Percentiles rank a stretch among this genome's conserved stretches.
These are phyloP conservation scores for Capricornis sumatraensis DNA, from an alignment of 2,113 vertebrate species.

Conservation along the genomic window DNA sequence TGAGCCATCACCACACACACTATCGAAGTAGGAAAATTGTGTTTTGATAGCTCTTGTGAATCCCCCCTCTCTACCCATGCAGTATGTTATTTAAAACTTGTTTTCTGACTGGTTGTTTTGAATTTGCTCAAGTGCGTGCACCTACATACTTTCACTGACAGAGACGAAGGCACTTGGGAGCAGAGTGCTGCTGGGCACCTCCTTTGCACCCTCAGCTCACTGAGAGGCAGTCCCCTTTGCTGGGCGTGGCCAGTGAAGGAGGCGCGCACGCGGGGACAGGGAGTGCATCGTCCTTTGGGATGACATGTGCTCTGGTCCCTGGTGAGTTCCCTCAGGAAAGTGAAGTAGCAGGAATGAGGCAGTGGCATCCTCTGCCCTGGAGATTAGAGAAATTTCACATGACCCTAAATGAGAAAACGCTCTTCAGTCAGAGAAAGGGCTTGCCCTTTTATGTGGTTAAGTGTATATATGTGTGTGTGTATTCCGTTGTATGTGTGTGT, in stretches of 20 bases:
- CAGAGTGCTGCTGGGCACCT: background rate
- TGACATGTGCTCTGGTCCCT: background rate
- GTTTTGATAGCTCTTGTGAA: background rate
- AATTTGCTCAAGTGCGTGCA: background rate
- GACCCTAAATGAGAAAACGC: background rate
- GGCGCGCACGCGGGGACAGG: rapidly evolving
- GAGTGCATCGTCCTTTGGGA: rapidly evolving
- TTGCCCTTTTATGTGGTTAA: background rate
- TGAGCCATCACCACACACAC: no score
- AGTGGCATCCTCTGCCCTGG: background rate
- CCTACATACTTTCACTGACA: background rate
- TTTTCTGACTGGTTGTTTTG: background rate
- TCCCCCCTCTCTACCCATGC: no score
- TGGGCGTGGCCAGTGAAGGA: rapidly evolving
- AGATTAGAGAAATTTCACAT: background rate
- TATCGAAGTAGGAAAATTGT: background rate
- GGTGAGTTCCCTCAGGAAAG: background rate
- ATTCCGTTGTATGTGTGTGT: background rate
- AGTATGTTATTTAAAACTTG: background rate
- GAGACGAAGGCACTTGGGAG: no score
- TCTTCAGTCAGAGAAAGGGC: background rate
- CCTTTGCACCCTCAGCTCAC: background rate
- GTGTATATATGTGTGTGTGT: background rate
- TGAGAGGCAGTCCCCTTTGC: background rate
- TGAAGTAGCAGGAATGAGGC: background rate